These are phyloP conservation scores for Heteractis magnifica DNA, from an alignment of 92 coral and sea anemone species.

Conservation along the genomic window DNA sequence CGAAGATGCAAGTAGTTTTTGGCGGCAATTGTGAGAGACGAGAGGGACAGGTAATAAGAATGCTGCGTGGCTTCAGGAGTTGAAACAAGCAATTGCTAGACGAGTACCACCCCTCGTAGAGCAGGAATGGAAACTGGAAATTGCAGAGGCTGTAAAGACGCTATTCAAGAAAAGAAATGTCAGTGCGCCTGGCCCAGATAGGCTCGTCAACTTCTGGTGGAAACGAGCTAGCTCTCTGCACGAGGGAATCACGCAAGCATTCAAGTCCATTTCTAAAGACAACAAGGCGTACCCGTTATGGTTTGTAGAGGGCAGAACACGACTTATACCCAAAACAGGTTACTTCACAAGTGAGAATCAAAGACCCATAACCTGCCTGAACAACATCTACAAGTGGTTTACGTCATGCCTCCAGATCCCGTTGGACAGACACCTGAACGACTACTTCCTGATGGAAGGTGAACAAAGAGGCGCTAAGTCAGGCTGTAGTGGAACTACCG, in stretches of 20 bases:
- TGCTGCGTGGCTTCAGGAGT: slow-evolving; percentile 28
- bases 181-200: too few species aligned
- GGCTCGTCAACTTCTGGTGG: slow-evolving; percentile 23
- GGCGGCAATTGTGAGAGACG: too few species aligned
- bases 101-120: slow-evolving; percentile 19
- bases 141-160: too few species aligned
- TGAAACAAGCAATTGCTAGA: slow-evolving; percentile 22
- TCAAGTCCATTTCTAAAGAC: slow-evolving; percentile 2
- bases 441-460: slow-evolving; percentile 8
- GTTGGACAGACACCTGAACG: slow-evolving; percentile 42
- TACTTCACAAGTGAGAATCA: slow-evolving; percentile 50
- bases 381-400: slow-evolving; percentile 48
- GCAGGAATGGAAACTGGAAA: background rate
- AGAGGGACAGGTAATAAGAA: slow-evolving; percentile 6
- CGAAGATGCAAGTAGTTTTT: too few species aligned
- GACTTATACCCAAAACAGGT: slow-evolving; percentile 32
- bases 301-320: slow-evolving; percentile 48
- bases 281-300: slow-evolving; percentile 28
- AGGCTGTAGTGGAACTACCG: too few species aligned
- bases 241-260: slow-evolving; percentile 16
- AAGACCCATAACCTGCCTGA: slow-evolving; percentile 51
- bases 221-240: slow-evolving; percentile 32
- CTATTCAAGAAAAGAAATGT: slow-evolving; percentile 13
- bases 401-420: slow-evolving; percentile 46
- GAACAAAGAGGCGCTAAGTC: too few species aligned